phyloP scores from a whole-genome alignment of 2,797 vertebrate species.

The Streptopelia turtur region DNA sequence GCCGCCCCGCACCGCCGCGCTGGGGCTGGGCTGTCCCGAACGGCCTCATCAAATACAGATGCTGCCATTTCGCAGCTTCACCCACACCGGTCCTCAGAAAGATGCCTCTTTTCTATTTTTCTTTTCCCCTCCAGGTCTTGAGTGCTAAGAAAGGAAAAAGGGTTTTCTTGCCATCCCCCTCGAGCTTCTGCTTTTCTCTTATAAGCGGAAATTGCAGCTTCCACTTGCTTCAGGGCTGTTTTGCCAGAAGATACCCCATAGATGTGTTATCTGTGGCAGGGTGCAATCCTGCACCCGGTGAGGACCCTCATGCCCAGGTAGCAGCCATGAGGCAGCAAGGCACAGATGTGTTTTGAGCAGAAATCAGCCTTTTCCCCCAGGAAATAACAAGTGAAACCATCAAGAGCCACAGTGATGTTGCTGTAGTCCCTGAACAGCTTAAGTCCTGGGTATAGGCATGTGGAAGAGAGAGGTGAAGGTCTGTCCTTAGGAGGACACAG shows the following conservation, averaged over 20 bases:
- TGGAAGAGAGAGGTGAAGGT: background rate
- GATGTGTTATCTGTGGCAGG: rapidly evolving
- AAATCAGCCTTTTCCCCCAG: background rate
- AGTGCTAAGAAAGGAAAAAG: background rate
- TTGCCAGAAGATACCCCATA: background rate
- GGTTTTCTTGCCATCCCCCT: background rate
- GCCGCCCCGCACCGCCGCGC: background rate
- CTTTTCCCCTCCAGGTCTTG: background rate
- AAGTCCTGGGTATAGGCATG: rapidly evolving
- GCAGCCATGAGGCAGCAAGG: background rate
- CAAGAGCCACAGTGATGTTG: rapidly evolving
- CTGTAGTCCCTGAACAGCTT: background rate
- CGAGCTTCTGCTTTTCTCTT: background rate
- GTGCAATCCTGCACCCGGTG: too few relatives aligned
- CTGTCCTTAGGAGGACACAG: background rate
- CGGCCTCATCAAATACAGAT: background rate
- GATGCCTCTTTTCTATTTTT: conserved; percentile 42
- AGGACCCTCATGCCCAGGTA: rapidly evolving
- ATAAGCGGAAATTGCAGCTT: background rate
- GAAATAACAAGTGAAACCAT: background rate
- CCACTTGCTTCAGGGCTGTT: background rate
- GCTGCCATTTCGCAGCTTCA: conserved; percentile 42
- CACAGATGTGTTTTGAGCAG: background rate
- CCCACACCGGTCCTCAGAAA: conserved; percentile 22
- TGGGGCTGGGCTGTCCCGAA: background rate